phyloP scores from a whole-genome alignment of 2,888 invertebrate species.

The Acrobasis repandana region DNA sequence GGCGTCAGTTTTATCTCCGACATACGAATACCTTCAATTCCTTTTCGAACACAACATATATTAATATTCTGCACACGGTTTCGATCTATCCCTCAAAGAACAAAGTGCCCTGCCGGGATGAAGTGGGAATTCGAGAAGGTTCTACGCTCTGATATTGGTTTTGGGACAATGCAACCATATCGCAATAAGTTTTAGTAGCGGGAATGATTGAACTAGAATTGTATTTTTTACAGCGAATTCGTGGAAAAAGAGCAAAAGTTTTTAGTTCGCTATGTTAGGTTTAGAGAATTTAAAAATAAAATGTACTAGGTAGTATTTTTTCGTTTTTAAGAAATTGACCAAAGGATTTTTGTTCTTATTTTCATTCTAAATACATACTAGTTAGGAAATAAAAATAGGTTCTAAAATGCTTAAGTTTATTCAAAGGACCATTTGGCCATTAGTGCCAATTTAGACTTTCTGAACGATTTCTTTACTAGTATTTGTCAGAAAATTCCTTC shows the following conservation, averaged over 20 bases:
- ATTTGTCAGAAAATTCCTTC: too few species aligned
- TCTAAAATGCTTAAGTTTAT: too few species aligned
- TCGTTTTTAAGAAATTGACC: too few species aligned
- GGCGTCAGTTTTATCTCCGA: neutral
- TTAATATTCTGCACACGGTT: conserved; percentile 53
- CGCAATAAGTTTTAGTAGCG: conserved; percentile 47
- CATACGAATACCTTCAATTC: neutral
- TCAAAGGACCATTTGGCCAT: too few species aligned
- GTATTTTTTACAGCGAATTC: conserved; percentile 1
- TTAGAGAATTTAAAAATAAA: neutral
- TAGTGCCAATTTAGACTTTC: too few species aligned
- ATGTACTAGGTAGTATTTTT: neutral
- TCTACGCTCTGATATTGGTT: conserved; percentile 48
- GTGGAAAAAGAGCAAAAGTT: conserved; percentile 11
- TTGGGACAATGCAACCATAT: conserved; percentile 50
- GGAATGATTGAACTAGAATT: conserved; percentile 35
- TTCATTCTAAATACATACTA: too few species aligned
- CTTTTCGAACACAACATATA: neutral
- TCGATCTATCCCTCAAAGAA: conserved; percentile 61
- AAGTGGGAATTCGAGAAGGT: conserved; percentile 58
- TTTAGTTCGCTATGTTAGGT: conserved; percentile 26
- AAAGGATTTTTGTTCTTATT: too few species aligned
- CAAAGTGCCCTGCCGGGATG: conserved; percentile 59
- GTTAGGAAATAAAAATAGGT: too few species aligned
- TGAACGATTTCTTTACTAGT: too few species aligned